Base-by-base conservation (phyloP, 1,140 invertebrate species). In the Ceratosolen solmsi region DNA sequence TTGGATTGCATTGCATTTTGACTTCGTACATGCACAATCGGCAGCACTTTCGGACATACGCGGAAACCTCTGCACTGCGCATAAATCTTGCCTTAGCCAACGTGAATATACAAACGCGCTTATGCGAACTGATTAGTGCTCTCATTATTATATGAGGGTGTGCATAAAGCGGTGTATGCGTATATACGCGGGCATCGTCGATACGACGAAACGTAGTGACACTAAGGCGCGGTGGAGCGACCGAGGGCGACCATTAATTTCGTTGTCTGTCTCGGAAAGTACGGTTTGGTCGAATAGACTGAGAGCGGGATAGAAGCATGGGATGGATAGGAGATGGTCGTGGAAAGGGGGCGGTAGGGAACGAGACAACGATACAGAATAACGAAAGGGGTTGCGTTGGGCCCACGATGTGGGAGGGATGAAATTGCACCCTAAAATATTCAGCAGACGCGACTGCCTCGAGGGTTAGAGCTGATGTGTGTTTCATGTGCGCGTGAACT, bases 401-500 rank as follows among this genome's bases (percentile, higher is more conserved):
- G 49, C 75, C 77, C 36, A 15, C 77, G 51, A 22, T 15, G 70
- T 63, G 75, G 71, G 75, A 80, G 83, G 85, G 85, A 78, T 63
- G 84, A 80, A 88, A 87, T 88, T 87, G 85, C 82, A 82, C 82
- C 82, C 80, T 88, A 84, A 89, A 89, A 89, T 88, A 88, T 89
- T 88, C 86, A 88, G 84, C 83, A 84, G 85, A 84, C 80, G 56
- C 5, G 56, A 17, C 22, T 83, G 63, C 82, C 79, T 82, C 82
- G 85, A 79, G 83, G 49, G 81, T 72, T 80, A 74, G 58, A 25
- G 80, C 56, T 70, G 79, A 75, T 68, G 17, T 76, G 73, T 30
- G 70, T 76, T 71, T 80, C 49, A 60, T 76, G 74, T 41, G 38
- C 46, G 17, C 54, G 38, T 63, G 65, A 72, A 13, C 56, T 54